Percentiles rank a stretch among this genome's conserved stretches.
Conservation (phyloP, 92 coral and sea anemone species). For the Phenganax marumi region DNA sequence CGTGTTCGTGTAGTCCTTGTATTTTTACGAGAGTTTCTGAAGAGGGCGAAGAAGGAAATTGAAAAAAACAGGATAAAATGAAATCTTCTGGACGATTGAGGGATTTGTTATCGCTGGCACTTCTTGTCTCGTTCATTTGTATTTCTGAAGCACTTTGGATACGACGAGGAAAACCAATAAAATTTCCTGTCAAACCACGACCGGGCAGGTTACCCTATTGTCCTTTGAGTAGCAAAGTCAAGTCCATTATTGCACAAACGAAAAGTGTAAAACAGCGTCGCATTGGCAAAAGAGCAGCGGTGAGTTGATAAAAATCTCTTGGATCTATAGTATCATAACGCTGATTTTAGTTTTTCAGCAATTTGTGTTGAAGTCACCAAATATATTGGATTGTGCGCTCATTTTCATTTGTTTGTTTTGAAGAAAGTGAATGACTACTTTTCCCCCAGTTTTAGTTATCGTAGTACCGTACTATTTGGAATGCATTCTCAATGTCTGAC, state of each 20-base stretch:
- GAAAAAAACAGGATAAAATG: not conserved
- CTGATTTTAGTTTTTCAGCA: too few relatives aligned
- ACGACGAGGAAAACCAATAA: not conserved
- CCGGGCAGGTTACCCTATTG: not conserved
- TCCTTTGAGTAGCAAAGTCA: not conserved
- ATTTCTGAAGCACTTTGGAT: not conserved
- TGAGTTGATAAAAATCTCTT: not conserved
- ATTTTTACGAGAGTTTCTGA: too few relatives aligned
- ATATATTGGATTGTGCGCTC: too few relatives aligned
- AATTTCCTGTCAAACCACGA: not conserved
- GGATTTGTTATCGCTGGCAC: not conserved
- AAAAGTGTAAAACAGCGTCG: not conserved
- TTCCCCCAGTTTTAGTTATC: too few relatives aligned
- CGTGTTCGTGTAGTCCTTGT: too few relatives aligned
- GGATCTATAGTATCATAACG: too few relatives aligned
- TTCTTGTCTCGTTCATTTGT: not conserved
- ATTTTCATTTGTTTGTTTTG: too few relatives aligned
- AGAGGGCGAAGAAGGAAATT: not conserved
- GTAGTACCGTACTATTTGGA: too few relatives aligned
- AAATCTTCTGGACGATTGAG: not conserved
- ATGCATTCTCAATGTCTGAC: too few relatives aligned
- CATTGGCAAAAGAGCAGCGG: not conserved
- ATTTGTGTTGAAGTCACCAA: too few relatives aligned
- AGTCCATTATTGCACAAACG: not conserved
- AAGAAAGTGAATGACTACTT: too few relatives aligned